These are phyloP conservation scores for Ibidorhyncha struthersii DNA, from an alignment of 2,113 vertebrate species.

Conservation along the genomic window DNA sequence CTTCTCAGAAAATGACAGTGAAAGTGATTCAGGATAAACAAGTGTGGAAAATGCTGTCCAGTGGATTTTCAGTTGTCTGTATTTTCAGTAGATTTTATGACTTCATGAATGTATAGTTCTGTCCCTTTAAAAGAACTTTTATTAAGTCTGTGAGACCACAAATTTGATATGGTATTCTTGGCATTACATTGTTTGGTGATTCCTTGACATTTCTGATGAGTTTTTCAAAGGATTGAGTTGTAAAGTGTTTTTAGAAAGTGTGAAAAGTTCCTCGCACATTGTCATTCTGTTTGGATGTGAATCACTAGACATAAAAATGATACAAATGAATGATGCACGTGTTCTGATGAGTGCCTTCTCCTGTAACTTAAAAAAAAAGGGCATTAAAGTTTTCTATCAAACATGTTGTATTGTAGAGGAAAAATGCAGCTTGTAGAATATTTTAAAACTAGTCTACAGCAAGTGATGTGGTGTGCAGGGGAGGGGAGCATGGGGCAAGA, in stretches of 20 bases:
- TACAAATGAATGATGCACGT: rapidly evolving
- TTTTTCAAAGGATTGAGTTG: not conserved
- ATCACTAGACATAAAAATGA: not conserved
- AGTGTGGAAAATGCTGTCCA: constrained; percentile 41
- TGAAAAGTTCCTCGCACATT: not conserved
- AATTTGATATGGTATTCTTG: not conserved
- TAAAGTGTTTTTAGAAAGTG: not conserved
- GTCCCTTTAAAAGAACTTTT: not conserved
- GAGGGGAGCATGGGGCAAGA: not conserved
- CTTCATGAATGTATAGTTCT: not conserved
- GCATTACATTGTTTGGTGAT: not conserved
- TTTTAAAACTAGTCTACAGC: not conserved
- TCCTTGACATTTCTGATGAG: not conserved
- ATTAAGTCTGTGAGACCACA: not conserved
- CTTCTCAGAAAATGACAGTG: constrained; percentile 20
- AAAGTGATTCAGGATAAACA: constrained; percentile 34
- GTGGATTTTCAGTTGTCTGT: not conserved
- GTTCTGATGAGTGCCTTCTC: not conserved
- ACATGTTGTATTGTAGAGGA: not conserved
- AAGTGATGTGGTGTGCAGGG: not conserved
- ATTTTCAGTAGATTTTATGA: constrained; percentile 2
- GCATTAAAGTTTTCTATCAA: not conserved
- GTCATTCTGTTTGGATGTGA: not conserved
- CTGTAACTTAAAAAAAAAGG: not conserved
- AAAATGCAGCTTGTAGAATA: not conserved